Base-by-base conservation (phyloP, 2,797 vertebrate genomes). In the Thalassophryne amazonica region DNA sequence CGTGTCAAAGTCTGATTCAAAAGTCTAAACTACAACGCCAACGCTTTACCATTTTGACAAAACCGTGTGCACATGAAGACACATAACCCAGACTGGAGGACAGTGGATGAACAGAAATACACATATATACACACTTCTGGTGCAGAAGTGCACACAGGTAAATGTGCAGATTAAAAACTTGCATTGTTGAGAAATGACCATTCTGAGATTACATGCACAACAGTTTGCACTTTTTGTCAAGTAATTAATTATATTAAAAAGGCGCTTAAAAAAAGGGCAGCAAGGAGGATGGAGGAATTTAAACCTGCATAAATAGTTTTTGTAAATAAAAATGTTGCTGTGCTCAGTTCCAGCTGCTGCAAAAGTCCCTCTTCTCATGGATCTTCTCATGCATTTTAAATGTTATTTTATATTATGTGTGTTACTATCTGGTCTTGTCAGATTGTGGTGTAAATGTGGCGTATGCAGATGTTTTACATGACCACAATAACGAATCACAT, bases 171-270 rank as follows among this genome's bases (percentile, higher is more conserved):
- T 46, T 6, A 52, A 45, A 36, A 12, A 30, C 55, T 28, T 61
- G 21, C 28, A 62, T 68, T 71, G 54, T 74, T 67, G 61, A 57
- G 13, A 66, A 43, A 56, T 0, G 0, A 45, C 13, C 31, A 60
- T 8, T 43, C 63, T 65, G 64, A 81, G 59, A 72, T 45, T 31
- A 68, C 23, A 70, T 43, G 58, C 62, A 80, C 53, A 35, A 54
- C 38, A 70, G 21, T 78, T 74, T 57, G 82, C 80, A 81, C 80
- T 80, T 81, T 75, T 55, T 12, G 27, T 7, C 2, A 9, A 5
- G 0, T 1, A 17, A n/a, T 14, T 31, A 1, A 6, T 19, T 38
- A 18, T 37, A 47, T 55, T 41, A 60, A 35, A 22, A 9, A 2
- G 15, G 13, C 35, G 16, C 11, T 7, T 36, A 32, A 4, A 30